These are phyloP conservation scores for Sorex araneus DNA, from an alignment of 2,113 vertebrate species.

Conservation along the genomic window DNA sequence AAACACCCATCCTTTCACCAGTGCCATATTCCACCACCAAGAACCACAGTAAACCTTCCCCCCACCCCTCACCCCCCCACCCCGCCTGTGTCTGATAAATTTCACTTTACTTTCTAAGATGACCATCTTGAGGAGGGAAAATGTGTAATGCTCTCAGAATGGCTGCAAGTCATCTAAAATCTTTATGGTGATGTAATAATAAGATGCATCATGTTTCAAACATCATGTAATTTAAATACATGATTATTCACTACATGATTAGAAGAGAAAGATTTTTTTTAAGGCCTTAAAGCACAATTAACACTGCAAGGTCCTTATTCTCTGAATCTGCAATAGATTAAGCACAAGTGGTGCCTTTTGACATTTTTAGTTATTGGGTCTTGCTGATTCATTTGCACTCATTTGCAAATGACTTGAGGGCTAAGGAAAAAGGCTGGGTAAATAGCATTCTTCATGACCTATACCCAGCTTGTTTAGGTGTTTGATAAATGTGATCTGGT, in stretches of 20 bases:
- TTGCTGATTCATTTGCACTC: slow-evolving; percentile 33
- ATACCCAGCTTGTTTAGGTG: not conserved
- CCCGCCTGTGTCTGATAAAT: too few relatives aligned
- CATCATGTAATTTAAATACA: not conserved
- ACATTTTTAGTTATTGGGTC: not conserved
- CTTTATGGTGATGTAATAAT: not conserved
- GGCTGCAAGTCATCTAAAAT: not conserved
- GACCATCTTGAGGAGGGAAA: not conserved
- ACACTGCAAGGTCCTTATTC: not conserved
- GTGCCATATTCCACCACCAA: too few relatives aligned
- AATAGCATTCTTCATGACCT: not conserved
- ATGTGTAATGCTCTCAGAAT: not conserved
- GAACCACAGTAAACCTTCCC: too few relatives aligned
- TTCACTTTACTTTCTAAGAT: not conserved
- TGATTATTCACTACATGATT: not conserved
- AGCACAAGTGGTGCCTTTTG: not conserved
- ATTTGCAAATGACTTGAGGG: not conserved
- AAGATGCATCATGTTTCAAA: not conserved
- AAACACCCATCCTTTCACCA: too few relatives aligned
- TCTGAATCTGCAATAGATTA: slow-evolving; percentile 3
- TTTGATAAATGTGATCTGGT: not conserved
- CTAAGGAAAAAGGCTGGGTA: not conserved
- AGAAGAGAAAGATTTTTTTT: slow-evolving; percentile 27
- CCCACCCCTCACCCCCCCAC: too few relatives aligned
- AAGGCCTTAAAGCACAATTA: slow-evolving; percentile 29